Evolutionary conservation across 2,797 vertebrate species (phyloP), one percentile per base, ranked within the genome.

Genomic region (Poeciliopsis presidionis): DNA sequence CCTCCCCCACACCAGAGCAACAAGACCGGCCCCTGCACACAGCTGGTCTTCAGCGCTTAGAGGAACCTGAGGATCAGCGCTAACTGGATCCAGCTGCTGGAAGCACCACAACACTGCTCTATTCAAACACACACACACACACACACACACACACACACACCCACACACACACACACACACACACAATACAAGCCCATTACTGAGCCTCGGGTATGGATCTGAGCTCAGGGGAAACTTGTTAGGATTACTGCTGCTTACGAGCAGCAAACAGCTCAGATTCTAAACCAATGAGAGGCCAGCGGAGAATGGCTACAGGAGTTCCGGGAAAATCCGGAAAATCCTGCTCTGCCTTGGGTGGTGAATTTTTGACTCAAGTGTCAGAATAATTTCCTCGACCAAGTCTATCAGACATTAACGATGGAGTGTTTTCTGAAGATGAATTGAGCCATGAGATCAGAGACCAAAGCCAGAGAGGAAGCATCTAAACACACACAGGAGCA

Each of bases 51-150:
- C 88, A 77, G 81, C 88, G 88, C 90, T 92, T 89, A 47, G 85
- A 93, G 93, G 94, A 95, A 93, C 91, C 89, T 93, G 91, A 86
- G 90, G 86, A 92, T 91, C 89, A 75, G 75, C 87, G 82, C 88
- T 95, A 95, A 95, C 91, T 95, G 88, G 88, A 95, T 92, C 91
- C 94, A 95, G 93, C 94, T 95, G 94, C 91, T 92, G 88, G 81
- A 92, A 92, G 94, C 94, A 93, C 93, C 93, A 92, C 85, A 84
- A 79, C 82, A 92, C 90, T 65, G 89, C 84, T 47, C 51, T 16
- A n/a, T 43, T 71, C 67, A 71, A 30, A 49, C 47, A 51, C 20
- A 33, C 30, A 33, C 30, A 47, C 46, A 16, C 16, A 6, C 46
- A 45, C 4, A 46, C 47, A 51, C 20, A 33, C 30, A 1, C 30